Evolutionary conservation across 2,797 vertebrate species (phyloP).

Genomic region (Poeciliopsis turneri): DNA sequence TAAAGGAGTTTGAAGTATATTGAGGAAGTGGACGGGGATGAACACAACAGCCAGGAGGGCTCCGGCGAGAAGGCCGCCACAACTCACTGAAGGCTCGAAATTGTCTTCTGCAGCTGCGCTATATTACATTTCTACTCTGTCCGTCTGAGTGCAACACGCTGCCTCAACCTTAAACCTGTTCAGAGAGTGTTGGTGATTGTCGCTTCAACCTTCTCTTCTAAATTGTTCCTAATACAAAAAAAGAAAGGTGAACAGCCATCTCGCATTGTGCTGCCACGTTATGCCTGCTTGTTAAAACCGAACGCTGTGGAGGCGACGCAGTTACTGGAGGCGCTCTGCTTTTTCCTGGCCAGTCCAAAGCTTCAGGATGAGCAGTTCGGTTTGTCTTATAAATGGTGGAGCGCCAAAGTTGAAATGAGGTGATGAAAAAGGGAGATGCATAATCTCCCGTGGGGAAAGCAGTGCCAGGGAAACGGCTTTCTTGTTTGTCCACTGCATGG

Average conservation of each 20-base stretch:
- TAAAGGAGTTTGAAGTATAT: conserved; percentile 71
- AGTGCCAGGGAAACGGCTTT: conserved; percentile 71
- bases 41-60: conserved; percentile 46
- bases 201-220: neutral
- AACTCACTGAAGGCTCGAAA: conserved; percentile 50
- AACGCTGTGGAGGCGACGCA: conserved; percentile 28
- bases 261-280: neutral
- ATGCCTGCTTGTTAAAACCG: conserved; percentile 5
- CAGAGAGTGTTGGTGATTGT: conserved; percentile 19
- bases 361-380: conserved; percentile 55
- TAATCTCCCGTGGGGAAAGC: conserved; percentile 60
- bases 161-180: conserved; percentile 28
- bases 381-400: conserved; percentile 60
- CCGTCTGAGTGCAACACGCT: conserved; percentile 53
- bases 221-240: conserved; percentile 17
- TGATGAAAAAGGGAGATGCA: conserved; percentile 67
- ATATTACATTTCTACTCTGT: conserved; percentile 66
- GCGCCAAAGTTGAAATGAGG: conserved; percentile 68
- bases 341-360: conserved; percentile 30
- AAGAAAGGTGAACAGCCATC: neutral
- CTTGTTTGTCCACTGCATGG: conserved; percentile 56
- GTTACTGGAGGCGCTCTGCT: conserved; percentile 25
- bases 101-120: conserved; percentile 57
- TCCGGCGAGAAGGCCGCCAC: conserved; percentile 47
- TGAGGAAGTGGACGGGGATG: conserved; percentile 54